Percentiles rank a stretch among this genome's conserved stretches.
These are phyloP conservation scores for Melanaphis sacchari DNA, from an alignment of 1,140 invertebrate species.

Conservation along the genomic window DNA sequence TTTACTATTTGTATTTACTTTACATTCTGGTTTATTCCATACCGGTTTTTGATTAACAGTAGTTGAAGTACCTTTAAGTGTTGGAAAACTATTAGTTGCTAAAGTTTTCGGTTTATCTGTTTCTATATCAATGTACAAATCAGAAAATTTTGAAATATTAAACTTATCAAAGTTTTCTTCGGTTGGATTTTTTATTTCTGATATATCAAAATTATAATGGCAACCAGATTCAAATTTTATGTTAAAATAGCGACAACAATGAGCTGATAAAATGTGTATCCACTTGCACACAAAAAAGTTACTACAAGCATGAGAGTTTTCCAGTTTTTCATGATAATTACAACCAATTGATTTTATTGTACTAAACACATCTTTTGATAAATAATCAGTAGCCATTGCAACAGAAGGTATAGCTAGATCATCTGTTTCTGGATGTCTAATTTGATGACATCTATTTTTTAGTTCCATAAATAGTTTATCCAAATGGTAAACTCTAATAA, in stretches of 20 bases:
- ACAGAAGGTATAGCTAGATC: conserved; percentile 36
- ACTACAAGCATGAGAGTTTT: neutral
- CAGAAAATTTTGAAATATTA: neutral
- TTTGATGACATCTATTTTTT: neutral
- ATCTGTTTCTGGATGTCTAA: neutral
- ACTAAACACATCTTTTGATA: conserved; percentile 32
- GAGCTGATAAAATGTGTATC: conserved; percentile 40
- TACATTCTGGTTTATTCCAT: conserved; percentile 14
- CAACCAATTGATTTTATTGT: conserved; percentile 16
- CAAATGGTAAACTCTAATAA: conserved; percentile 40
- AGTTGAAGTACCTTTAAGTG: neutral
- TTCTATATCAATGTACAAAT: neutral
- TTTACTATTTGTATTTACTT: neutral
- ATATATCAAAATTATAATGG: conserved; percentile 43
- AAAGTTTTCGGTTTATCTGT: neutral
- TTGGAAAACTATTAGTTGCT: neutral
- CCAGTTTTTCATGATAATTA: conserved; percentile 32
- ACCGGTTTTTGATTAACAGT: neutral
- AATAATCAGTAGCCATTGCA: conserved; percentile 32
- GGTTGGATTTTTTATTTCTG: neutral
- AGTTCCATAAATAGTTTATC: conserved; percentile 46
- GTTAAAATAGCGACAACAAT: conserved; percentile 36
- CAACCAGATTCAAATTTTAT: conserved; percentile 6
- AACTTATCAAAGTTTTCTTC: neutral
- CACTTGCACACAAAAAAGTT: conserved; percentile 38